Evolutionary conservation across 2,797 vertebrate species (phyloP).

Genomic region (Neopelma chrysocephalum): DNA sequence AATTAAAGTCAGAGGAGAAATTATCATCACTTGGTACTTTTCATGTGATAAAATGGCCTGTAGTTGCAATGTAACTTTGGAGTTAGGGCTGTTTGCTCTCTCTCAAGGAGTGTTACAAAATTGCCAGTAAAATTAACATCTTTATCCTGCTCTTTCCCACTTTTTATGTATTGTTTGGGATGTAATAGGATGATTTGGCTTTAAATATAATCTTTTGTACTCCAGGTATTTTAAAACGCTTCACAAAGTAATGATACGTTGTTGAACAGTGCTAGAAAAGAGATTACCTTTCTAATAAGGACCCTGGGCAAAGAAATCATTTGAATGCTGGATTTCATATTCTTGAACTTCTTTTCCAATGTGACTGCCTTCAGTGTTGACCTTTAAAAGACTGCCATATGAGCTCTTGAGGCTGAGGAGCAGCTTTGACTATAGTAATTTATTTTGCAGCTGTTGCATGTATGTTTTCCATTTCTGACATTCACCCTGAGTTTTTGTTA

Average conservation of each 20-base stretch:
- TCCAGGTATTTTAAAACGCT: conserved; percentile 36
- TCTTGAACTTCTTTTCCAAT: conserved; percentile 20
- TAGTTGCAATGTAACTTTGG: conserved; percentile 6
- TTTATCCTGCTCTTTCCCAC: background rate
- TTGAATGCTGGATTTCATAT: background rate
- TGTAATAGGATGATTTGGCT: background rate
- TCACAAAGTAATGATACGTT: conserved; percentile 38
- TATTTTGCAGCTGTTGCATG: conserved; percentile 33
- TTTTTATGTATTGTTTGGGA: conserved; percentile 2
- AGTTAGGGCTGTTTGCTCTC: conserved; percentile 8
- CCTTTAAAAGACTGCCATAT: conserved; percentile 41
- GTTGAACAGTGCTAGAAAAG: conserved; percentile 46
- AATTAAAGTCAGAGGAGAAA: conserved; percentile 30
- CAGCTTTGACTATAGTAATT: conserved; percentile 31
- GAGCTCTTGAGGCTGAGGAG: conserved; percentile 38
- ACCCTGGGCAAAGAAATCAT: conserved; percentile 20
- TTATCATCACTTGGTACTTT: conserved; percentile 12
- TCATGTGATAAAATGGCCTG: background rate
- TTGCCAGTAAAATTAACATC: conserved; percentile 30
- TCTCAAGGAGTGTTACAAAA: background rate
- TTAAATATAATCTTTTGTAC: conserved; percentile 40
- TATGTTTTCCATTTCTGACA: conserved; percentile 52
- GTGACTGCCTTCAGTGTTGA: conserved; percentile 27
- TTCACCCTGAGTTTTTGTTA: conserved; percentile 16
- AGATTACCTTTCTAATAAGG: conserved; percentile 54